Percentiles rank a stretch among this genome's conserved stretches.
These are phyloP conservation scores for Rhimphoctona megacephalus DNA, from an alignment of 2,888 invertebrate species.

Conservation along the genomic window DNA sequence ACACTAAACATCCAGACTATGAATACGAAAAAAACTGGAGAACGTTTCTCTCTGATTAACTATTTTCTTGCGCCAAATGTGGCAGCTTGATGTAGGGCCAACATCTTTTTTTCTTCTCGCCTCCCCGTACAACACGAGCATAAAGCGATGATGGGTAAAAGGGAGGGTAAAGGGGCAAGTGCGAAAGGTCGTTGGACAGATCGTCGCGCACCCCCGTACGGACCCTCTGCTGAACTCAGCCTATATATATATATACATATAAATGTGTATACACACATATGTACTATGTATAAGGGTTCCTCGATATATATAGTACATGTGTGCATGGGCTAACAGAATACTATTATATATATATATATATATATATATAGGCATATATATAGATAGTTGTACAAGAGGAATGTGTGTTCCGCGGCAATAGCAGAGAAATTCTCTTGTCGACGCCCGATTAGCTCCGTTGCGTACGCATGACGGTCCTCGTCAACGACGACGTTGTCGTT, in stretches of 20 bases:
- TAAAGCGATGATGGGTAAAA: conserved; percentile 31
- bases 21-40: background rate
- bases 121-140: conserved; percentile 28
- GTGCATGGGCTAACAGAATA: conserved; percentile 10
- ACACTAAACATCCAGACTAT: no score
- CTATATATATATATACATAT: conserved; percentile 1
- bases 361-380: conserved; percentile 11
- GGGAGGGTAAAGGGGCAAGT: conserved; percentile 47
- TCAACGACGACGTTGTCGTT: conserved; percentile 28
- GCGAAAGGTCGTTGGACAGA: conserved; percentile 69
- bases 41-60: background rate
- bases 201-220: conserved; percentile 64
- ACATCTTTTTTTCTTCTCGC: background rate
- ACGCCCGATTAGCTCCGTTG: conserved; percentile 67
- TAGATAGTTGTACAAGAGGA: conserved; percentile 5
- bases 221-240: conserved; percentile 15
- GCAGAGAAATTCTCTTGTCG: conserved; percentile 53
- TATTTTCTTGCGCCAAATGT: conserved; percentile 3
- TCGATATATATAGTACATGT: background rate
- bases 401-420: conserved; percentile 47
- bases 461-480: conserved; percentile 66
- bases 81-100: background rate
- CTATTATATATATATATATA: conserved; percentile 19
- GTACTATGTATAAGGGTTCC: background rate
- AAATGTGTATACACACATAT: background rate